Base-by-base conservation (phyloP, 2,113 vertebrate genomes). In the Manacus vitellinus region DNA sequence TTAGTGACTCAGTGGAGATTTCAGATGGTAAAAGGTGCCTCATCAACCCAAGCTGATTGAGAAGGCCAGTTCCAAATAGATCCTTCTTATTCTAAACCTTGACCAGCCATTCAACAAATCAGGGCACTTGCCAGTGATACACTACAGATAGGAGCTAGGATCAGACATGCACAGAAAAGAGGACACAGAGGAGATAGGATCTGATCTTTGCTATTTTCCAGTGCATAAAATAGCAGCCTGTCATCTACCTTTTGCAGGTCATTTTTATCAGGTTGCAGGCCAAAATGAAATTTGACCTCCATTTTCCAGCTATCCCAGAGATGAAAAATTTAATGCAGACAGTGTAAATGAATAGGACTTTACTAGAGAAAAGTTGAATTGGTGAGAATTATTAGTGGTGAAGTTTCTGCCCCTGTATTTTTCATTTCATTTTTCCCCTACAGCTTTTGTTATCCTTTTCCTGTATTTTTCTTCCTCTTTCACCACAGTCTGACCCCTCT, bases 221-320 rank as follows among this genome's bases (percentile, higher is more conserved):
- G 92, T 95, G 97, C 96, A 98, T 98, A 98, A 98, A 98, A 97
- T 98, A 98, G 97, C 98, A 98, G 97, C 96, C 96, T 98, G 96
- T 96, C 98, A 98, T 95, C 95, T 95, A 98, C 97, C 96, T 98
- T 98, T 97, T 96, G 66, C 94, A 95, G 97, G 97, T 98, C 97
- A 97, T 98, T 98, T 98, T 98, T 98, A 98, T 98, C 97, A 97
- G 88, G 58, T 97, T 96, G 78, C 84, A 95, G 95, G 89, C 96
- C 97, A 97, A 97, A 98, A 97, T 95, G 95, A 97, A 98, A 97
- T 95, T 95, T 98, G 98, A 98, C 97, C 98, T 98, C 97, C 97
- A 97, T 98, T 97, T 98, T 97, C 97, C 89, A 97, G 97, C 90
- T 85, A 96, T 46, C 31, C 92, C 8, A 0, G 46, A 78, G 92